Conservation (phyloP, 2,888 invertebrate species). For the Thumatha senex region DNA sequence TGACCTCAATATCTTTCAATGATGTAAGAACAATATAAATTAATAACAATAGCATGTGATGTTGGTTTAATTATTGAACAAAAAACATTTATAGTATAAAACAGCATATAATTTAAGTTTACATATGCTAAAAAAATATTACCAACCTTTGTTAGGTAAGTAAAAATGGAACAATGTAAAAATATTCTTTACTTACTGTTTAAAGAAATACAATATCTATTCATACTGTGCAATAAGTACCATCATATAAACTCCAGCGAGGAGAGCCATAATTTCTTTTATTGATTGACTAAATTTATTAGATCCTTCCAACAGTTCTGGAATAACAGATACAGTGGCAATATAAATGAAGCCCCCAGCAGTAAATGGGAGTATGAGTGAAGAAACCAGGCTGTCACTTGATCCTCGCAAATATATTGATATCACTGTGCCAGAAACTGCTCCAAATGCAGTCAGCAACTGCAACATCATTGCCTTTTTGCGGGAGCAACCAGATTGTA, state of each 20-base stretch:
- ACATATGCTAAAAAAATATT: too few species aligned
- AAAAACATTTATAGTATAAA: too few species aligned
- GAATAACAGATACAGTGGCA: conserved; percentile 99
- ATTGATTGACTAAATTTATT: conserved; percentile 93
- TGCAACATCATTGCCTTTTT: conserved; percentile 98
- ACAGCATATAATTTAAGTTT: too few species aligned
- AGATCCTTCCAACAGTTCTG: conserved; percentile 96
- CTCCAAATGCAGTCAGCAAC: conserved; percentile 96
- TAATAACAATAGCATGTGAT: conserved; percentile 23
- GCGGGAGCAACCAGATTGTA: conserved; percentile 97
- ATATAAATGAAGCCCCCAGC: conserved; percentile 99
- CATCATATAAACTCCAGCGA: conserved; percentile 97
- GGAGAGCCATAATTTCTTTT: conserved; percentile 94
- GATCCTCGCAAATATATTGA: conserved; percentile 92
- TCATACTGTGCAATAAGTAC: conserved; percentile 92
- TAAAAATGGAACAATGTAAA: conserved; percentile 21
- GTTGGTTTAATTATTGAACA: conserved; percentile 29
- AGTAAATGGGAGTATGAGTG: conserved; percentile 98
- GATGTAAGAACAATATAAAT: conserved; percentile 4
- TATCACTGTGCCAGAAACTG: conserved; percentile 95
- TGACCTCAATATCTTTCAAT: conserved; percentile 9
- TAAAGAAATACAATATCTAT: conserved; percentile 33
- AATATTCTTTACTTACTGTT: conserved; percentile 22
- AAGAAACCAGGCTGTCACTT: conserved; percentile 87
- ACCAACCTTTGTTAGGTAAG: too few species aligned